Evolutionary conservation across 2,888 invertebrate genomes (phyloP), one percentile per base, ranked within the genome.

Genomic region (Stenchaetothrips biformis): DNA sequence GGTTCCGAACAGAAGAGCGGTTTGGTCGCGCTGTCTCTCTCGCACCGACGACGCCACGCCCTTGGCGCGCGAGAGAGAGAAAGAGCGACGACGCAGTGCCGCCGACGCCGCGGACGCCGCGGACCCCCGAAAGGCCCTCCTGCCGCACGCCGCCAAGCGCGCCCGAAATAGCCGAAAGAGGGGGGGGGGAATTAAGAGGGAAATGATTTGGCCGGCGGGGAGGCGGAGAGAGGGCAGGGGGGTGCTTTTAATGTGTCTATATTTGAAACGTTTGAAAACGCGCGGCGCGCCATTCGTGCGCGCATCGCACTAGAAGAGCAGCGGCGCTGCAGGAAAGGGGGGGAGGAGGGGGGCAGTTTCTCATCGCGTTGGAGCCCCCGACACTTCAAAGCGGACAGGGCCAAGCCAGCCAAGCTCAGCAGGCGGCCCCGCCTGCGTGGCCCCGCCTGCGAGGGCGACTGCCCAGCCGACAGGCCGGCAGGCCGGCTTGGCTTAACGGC

Each of bases 181-280:
- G 8, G 67, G 25, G 7, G 25, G 7, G 21, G 67, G 53, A 13
- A 53, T 53, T 53, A 67, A 21, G 21, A 21, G 67, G 67, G 37
- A 37, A 37, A 37, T 37, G 37, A 37, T 37, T 37, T 37, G 37
- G 37, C 37, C 37, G 62, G 4, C 16, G n/a, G 67, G 21, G 67
- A 25, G 11, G n/a, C n/a, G n/a, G n/a, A n/a, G n/a, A n/a, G n/a
- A n/a, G n/a, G n/a, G n/a, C n/a, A 25, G 67, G 21, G 67, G 13
- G 59, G 2, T 16, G 59, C 11, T 37, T 37, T 25, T 74, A 74
- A 74, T 74, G 67, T 74, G 21, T 74, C 67, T 74, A 74, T 74
- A 74, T 74, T 74, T 74, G 67, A 74, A 74, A 74, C 67, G 21
- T 74, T 74, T 74, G 25, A 74, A 37, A 74, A 74, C 67, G 67